Evolutionary conservation across 2,888 invertebrate species (phyloP), one percentile per base, ranked within the genome.

Genomic region (Pardosa pseudoannulata): DNA sequence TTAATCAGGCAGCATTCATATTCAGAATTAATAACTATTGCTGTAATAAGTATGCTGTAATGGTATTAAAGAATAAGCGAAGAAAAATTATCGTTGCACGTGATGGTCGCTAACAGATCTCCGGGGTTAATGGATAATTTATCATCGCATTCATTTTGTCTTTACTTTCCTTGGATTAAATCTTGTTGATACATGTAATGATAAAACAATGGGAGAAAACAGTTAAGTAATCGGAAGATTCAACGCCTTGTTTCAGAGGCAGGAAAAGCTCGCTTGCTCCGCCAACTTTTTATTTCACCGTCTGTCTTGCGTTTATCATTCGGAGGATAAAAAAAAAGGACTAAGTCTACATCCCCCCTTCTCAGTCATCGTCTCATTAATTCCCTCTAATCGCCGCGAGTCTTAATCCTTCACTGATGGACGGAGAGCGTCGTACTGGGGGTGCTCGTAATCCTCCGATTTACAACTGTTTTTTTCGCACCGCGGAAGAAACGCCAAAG

Each of bases 391-490:
- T 82, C 82, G 23, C 23, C 82, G 23, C 27, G 72, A 70, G 46
- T 76, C 83, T 78, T 78, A 83, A 85, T 85, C 83, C 83, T 50
- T n/a, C 32, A 29, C 31, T 78, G 83, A 85, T 78, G 41, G 83
- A 85, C 83, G 83, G 23, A 16, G 5, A 56, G n/a, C 67, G 19
- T 67, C 41, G 28, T 72, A 31, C 83, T 23, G 78, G 78, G 78
- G 83, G 83, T 85, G 70, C 31, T 65, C 65, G 50, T 83, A 71
- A 82, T 82, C 82, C 68, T 31, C 71, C 75, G 71, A 82, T 83
- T 83, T 76, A 76, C 64, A 83, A 83, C 71, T 75, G 32, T 67
- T n/a, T 67, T 56, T 46, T 46, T 46, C 11, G 32, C 11, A 32
- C 31, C n/a, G 36, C n/a, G 11, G 32, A 28, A 36, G 46, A 76